These are phyloP conservation scores for Rhynchomys soricoides DNA, from an alignment of 2,113 vertebrate species.

Conservation along the genomic window DNA sequence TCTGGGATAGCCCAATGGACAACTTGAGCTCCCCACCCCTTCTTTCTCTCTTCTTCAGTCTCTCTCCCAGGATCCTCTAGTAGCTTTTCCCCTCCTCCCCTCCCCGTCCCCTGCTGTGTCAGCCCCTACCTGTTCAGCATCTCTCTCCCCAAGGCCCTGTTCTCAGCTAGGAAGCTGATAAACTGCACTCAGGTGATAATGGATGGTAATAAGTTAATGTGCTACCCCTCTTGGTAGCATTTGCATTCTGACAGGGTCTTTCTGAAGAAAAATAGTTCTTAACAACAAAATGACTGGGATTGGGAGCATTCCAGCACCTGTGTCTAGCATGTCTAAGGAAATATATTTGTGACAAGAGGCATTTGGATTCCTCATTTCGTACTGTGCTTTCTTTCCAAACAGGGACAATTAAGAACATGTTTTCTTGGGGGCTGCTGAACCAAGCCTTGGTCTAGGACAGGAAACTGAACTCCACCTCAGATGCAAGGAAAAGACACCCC, in stretches of 20 bases:
- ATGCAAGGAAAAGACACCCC: not conserved
- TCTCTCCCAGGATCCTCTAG: not conserved
- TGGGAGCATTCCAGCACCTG: constrained; percentile 24
- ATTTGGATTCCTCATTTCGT: not conserved
- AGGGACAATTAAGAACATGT: not conserved
- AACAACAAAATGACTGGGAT: constrained; percentile 47
- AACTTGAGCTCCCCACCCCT: not conserved
- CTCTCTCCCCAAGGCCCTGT: constrained; percentile 56
- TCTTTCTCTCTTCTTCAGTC: not conserved
- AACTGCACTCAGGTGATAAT: constrained; percentile 69
- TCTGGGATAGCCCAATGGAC: rapidly evolving
- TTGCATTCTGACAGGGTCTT: constrained; percentile 77
- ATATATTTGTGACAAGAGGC: constrained; percentile 8
- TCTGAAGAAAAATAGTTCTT: constrained; percentile 60
- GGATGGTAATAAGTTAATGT: constrained; percentile 77
- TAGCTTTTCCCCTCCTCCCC: too few relatives aligned
- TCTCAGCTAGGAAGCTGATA: constrained; percentile 73
- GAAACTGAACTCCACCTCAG: not conserved
- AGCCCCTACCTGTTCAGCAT: not conserved
- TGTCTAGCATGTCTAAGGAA: not conserved
- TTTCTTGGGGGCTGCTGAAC: not conserved
- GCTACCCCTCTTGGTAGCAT: constrained; percentile 65
- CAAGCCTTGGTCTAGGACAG: not conserved
- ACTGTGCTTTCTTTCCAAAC: not conserved
- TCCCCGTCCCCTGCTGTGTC: not conserved